Evolutionary conservation across 2,888 invertebrate species (phyloP), one percentile per base, ranked within the genome.

Genomic region (Petrolisthes manimaculis): DNA sequence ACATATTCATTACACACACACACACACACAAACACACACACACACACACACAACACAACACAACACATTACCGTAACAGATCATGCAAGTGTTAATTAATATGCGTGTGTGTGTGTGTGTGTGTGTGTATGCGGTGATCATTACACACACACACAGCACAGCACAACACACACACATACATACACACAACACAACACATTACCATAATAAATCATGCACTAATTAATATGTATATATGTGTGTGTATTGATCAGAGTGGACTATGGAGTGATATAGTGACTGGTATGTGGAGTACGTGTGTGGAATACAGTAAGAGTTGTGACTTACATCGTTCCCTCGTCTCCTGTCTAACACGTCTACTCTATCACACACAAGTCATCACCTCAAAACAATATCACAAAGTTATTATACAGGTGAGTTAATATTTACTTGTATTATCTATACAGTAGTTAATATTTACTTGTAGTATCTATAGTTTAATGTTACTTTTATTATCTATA

Each of bases 301-400:
- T 24, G 9, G 87, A 87, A 51, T 87, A 79, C 18, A 69, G 83
- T 53, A 87, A 87, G 53, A 77, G 87, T 5, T 87, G 87, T 69
- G 83, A 87, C 55, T 83, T 87, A 24, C 83, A 87, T 24, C 83
- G 83, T 12, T 56, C 69, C 54, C 74, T 87, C 18, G 75, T 87
- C 14, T 55, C 71, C 56, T 87, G 79, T 37, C 53, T 87, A 8
- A 51, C 87, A 12, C 83, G 78, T 21, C 80, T 87, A 4, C 83
- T 87, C 71, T 87, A 78, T 56, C 83, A 87, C 71, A n/a, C 55
- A 5, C 71, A 78, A 56, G 79, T 80, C 5, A 3, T 87, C n/a
- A 18, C 56, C 71, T 55, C 54, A 0, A 5, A 37, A n/a, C 78
- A 87, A 8, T 54, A 71, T 37, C 83, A 79, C 55, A 51, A 12